phyloP scores from a whole-genome alignment of 2,797 vertebrate species.

The Buceros bicornis region DNA sequence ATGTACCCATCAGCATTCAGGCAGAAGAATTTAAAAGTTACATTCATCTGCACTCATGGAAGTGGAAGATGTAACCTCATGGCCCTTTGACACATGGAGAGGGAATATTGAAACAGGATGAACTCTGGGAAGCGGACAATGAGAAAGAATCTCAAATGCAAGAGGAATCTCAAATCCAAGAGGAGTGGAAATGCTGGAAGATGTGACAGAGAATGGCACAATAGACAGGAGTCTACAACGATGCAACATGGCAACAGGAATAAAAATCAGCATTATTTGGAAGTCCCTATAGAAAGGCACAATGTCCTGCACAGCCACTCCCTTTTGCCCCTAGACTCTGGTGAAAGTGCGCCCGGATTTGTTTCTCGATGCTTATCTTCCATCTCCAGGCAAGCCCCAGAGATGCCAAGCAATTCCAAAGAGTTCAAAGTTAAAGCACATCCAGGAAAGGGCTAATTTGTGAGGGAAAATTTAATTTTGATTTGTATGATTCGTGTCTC shows the following conservation, averaged over 20 bases:
- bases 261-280: background rate
- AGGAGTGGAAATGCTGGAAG: background rate
- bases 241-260: background rate
- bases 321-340: background rate
- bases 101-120: background rate
- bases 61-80: background rate
- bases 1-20: background rate
- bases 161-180: background rate
- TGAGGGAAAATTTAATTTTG: background rate
- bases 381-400: background rate
- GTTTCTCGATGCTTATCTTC: background rate
- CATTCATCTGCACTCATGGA: background rate
- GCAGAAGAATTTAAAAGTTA: background rate
- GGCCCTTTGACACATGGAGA: background rate
- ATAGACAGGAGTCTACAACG: background rate
- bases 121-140: background rate
- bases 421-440: background rate
- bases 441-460: background rate
- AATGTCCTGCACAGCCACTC: background rate
- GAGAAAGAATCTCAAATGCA: background rate
- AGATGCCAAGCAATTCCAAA: background rate
- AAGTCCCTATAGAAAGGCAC: background rate
- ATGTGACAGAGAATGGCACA: background rate
- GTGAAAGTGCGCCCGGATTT: background rate
- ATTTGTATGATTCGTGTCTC: constrained; percentile 7